phyloP scores from a whole-genome alignment of 1,140 invertebrate species.

The Diuraphis noxia region DNA sequence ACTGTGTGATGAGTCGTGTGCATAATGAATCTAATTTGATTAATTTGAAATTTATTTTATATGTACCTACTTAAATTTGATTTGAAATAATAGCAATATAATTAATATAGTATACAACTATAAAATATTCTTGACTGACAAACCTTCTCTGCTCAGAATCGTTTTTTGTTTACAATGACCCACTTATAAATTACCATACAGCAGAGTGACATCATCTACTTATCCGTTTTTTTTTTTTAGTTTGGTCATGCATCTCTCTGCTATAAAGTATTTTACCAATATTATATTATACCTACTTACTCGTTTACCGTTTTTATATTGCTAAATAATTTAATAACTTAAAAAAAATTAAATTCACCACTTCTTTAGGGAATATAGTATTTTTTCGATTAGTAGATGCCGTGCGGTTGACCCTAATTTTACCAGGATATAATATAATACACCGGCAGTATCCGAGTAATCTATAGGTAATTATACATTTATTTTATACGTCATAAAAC shows the following conservation, averaged over 20 bases:
- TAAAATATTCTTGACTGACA: too few species aligned
- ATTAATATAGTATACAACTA: too few species aligned
- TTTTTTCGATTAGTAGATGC: neutral
- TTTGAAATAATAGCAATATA: too few species aligned
- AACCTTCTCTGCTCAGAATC: too few species aligned
- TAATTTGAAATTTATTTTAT: too few species aligned
- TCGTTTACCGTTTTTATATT: neutral
- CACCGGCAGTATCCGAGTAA: neutral
- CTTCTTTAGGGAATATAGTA: neutral
- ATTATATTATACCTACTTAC: too few species aligned
- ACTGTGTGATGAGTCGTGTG: too few species aligned
- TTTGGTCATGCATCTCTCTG: neutral
- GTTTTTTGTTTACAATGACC: too few species aligned
- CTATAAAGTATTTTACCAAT: neutral
- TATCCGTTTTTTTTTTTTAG: neutral
- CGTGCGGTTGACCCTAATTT: neutral
- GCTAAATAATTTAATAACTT: neutral
- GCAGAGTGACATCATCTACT: too few species aligned
- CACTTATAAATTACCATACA: too few species aligned
- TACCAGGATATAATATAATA: neutral
- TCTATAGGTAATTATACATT: neutral
- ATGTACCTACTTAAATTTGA: too few species aligned
- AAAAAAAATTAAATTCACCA: neutral
- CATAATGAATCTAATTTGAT: too few species aligned
- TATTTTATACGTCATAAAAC: neutral